Percentiles rank a stretch among this genome's conserved stretches.
These are phyloP conservation scores for Coptotermes formosanus DNA, from an alignment of 1,140 invertebrate species.

Conservation along the genomic window DNA sequence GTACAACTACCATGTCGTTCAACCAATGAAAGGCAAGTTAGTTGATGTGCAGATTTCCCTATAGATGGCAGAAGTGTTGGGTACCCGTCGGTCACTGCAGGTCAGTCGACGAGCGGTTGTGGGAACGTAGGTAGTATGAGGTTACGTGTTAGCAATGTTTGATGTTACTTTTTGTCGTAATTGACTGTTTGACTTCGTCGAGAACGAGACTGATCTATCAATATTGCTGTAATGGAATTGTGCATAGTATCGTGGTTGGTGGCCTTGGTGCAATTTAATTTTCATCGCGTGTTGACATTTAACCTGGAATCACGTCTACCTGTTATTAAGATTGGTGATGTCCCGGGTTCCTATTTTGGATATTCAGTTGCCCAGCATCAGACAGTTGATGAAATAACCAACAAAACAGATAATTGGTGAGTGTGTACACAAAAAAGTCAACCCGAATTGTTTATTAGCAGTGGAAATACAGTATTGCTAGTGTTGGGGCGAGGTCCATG, in stretches of 20 bases:
- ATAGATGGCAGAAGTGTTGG: too few species aligned
- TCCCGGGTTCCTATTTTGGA: constrained; percentile 77
- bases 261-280: constrained; percentile 46
- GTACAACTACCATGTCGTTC: too few species aligned
- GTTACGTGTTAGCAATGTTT: too few species aligned
- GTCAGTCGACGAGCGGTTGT: too few species aligned
- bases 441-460: too few species aligned
- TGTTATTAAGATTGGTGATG: constrained; percentile 70
- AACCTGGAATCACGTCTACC: constrained; percentile 84
- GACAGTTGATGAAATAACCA: constrained; percentile 50
- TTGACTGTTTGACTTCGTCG: background rate
- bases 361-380: constrained; percentile 85
- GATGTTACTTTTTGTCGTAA: too few species aligned
- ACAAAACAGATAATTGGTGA: constrained; percentile 60
- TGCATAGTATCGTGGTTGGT: constrained; percentile 46
- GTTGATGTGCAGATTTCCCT: too few species aligned
- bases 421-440: constrained; percentile 38
- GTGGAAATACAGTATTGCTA: too few species aligned
- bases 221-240: constrained; percentile 39
- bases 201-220: background rate
- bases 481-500: too few species aligned
- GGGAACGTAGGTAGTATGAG: too few species aligned
- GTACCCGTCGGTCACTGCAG: too few species aligned
- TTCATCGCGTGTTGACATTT: constrained; percentile 56
- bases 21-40: too few species aligned